Base-by-base conservation (phyloP, 2,113 vertebrate species). In the Pelmatolapia mariae region DNA sequence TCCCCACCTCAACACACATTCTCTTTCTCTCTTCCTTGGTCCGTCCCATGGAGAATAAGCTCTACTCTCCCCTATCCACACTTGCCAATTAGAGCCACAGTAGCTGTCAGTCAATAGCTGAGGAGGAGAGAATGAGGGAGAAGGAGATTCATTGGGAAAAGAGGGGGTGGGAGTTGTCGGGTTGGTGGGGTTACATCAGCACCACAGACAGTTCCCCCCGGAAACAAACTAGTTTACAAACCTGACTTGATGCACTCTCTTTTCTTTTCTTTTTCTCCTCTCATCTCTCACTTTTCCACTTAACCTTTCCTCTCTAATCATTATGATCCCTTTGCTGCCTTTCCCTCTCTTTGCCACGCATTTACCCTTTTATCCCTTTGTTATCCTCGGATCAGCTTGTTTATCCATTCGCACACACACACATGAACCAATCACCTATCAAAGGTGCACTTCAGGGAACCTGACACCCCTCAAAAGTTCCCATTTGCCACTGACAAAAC, bases 31-130 rank as follows among this genome's bases (percentile, higher is more conserved):
- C 53, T 47, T 87, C n/a, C 88, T 87, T 15, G 57, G 82, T 89
- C 86, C 53, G 45, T 93, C 92, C 93, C 92, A 86, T 82, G 73
- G 95, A 94, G 94, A 92, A 93, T 95, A 91, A 90, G 85, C 84
- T 86, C 29, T 85, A 90, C 87, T 92, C 92, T 82, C 83, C 84
- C 86, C 86, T 84, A 91, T 94, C 86, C 80, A 88, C 94, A 89
- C 90, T 91, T 93, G 94, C 92, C 92, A 95, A 95, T 95, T 95
- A 96, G 93, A 86, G 90, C 85, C 88, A 89, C 88, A 83, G 91
- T 93, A 76, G 86, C 91, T 93, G 94, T 95, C 94, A 95, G 91
- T 95, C 94, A 94, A 81, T 88, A 84, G 89, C 91, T 80, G 82
- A 90, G 82, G 79, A 90, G 90, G 68, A 86, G 79, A 92, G 86